Evolutionary conservation across 2,113 vertebrate genomes (phyloP), one percentile per base, ranked within the genome.

Genomic region (Phyllostomus hastatus): DNA sequence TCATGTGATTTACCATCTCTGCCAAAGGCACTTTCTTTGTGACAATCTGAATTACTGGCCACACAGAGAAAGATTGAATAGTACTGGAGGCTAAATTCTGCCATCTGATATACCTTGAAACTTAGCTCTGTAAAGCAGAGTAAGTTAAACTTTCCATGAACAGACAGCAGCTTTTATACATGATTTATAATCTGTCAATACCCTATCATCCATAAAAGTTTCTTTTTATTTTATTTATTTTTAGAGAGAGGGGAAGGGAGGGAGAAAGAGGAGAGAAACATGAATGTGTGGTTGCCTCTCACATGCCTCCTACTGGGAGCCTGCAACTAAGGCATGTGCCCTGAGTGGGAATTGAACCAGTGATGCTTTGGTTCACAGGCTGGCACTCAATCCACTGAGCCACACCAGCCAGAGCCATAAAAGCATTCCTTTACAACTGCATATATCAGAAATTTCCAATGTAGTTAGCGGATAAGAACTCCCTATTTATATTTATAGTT

Each of bases 1-100:
- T 31, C 24, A 59, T 86, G 31, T 83, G 83, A 95, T 96, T 92
- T 86, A 78, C 73, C 70, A 26, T 88, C 66, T 92, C 26, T 95
- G 85, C 83, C 92, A 92, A 69, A 31, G 78, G 76, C 78, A 89
- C 41, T 96, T 96, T 93, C 70, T 48, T 92, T 95, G 76, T 94
- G 88, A 92, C 88, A 91, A n/a, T 96, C n/a, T 96, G 82, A 98
- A 95, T 95, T 97, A 97, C 73, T 91, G 92, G 92, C 94, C 92
- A 95, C 90, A 92, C 20, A 79, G 92, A 87, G 72, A 93, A 95
- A 96, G 20, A 82, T 35, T 52, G 46, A 94, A 57, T 12, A 88
- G 35, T 57, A 80, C 64, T 64, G 9, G 38, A 38, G 57, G 50
- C 84, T 73, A 96, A 91, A 91, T 87, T 85, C 43, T 91, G 72